These are phyloP conservation scores for Nephrotoma flavescens DNA, from an alignment of 2,888 invertebrate species.

Conservation along the genomic window DNA sequence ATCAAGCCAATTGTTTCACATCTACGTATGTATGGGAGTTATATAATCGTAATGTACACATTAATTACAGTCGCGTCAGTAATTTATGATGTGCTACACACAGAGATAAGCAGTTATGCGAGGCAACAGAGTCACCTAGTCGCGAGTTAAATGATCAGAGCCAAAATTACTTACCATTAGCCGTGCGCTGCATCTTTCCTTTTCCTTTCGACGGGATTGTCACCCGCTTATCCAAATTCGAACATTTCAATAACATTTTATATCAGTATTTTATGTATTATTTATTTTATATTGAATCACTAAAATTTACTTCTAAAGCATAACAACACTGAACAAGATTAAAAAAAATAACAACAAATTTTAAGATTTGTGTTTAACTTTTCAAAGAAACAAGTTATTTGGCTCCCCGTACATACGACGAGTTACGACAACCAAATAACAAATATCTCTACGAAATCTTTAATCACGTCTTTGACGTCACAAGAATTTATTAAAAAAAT, in stretches of 20 bases:
- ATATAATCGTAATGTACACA: neutral
- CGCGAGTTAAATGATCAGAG: neutral
- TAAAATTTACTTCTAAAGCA: neutral
- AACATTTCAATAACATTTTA: constrained; percentile 10
- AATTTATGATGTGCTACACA: neutral
- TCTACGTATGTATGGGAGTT: neutral
- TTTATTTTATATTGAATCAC: neutral
- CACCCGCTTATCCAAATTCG: constrained; percentile 8
- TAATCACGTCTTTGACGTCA: constrained; percentile 1
- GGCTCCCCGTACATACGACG: neutral
- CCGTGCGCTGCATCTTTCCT: constrained; percentile 7
- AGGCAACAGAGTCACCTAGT: neutral
- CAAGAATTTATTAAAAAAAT: neutral
- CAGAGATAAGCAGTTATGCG: neutral
- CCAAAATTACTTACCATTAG: neutral
- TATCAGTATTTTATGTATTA: neutral
- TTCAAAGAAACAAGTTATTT: neutral
- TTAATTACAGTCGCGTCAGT: neutral
- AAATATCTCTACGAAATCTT: neutral
- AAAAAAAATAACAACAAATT: constrained; percentile 1
- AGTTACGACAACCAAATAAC: neutral
- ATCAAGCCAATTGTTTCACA: neutral
- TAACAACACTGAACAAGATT: constrained; percentile 5
- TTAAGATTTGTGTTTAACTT: neutral
- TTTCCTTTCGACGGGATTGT: constrained; percentile 9